A percentile compares a stretch with the other conserved stretches of the same genome.
These are phyloP conservation scores for Rhincodon typus DNA, from an alignment of 2,797 vertebrate species.

Conservation along the genomic window DNA sequence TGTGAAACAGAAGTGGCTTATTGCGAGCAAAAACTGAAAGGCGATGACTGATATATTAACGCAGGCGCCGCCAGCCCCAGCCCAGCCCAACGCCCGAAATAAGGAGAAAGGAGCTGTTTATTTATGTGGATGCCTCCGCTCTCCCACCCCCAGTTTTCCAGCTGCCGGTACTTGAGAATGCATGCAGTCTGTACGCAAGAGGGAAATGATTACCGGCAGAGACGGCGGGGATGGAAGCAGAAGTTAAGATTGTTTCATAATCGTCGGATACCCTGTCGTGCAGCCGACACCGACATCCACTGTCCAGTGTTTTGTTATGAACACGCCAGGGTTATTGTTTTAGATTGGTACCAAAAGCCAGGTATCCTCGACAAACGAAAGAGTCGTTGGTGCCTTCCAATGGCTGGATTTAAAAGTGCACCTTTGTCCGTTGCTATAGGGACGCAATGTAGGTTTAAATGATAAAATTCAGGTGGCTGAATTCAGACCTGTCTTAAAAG, in stretches of 20 bases:
- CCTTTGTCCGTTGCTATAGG: constrained; percentile 22
- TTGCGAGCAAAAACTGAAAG: too few species aligned
- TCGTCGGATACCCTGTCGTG: neutral
- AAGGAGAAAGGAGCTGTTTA: neutral
- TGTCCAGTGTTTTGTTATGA: neutral
- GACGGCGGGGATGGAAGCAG: neutral
- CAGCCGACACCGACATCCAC: too few species aligned
- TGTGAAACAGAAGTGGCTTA: neutral
- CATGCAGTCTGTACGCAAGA: neutral
- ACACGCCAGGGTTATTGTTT: neutral
- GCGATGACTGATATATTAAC: neutral
- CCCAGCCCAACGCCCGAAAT: neutral
- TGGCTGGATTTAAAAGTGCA: constrained; percentile 26
- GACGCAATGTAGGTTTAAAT: constrained; percentile 8
- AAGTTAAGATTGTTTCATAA: neutral
- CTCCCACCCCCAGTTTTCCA: neutral
- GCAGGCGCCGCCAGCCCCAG: neutral
- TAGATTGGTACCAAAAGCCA: too few species aligned
- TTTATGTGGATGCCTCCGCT: neutral
- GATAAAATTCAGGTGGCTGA: neutral
- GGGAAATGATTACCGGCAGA: neutral
- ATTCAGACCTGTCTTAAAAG: neutral
- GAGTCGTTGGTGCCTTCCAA: neutral
- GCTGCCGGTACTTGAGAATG: neutral
- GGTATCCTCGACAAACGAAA: neutral